These are phyloP conservation scores for Maniola jurtina DNA, from an alignment of 1,140 invertebrate genomes.

Conservation along the genomic window DNA sequence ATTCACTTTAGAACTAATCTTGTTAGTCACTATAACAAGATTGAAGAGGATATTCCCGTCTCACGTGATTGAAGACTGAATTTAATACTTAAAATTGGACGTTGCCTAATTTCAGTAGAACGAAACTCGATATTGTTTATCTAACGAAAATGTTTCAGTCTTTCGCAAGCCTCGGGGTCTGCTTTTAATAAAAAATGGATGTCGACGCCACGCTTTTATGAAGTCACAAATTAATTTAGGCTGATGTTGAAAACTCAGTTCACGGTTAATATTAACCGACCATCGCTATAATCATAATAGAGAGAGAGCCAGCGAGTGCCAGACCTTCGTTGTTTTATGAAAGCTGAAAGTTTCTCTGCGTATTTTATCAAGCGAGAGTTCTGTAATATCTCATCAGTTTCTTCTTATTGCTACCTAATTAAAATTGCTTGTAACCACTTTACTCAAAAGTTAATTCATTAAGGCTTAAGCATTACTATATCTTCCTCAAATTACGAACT, in stretches of 20 bases:
- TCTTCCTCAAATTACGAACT: conserved; percentile 18
- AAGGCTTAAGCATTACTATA: conserved; percentile 14
- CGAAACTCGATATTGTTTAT: conserved; percentile 38
- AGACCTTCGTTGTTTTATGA: too few species aligned
- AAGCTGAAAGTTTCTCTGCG: too few species aligned
- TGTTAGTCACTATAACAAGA: neutral
- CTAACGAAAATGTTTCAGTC: conserved; percentile 34
- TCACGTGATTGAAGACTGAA: conserved; percentile 14
- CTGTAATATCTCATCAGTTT: too few species aligned
- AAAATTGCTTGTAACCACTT: neutral
- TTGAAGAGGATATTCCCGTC: conserved; percentile 16
- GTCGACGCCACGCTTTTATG: conserved; percentile 62
- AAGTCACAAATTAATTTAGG: conserved; percentile 75
- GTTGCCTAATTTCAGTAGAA: conserved; percentile 27
- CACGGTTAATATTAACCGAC: conserved; percentile 71
- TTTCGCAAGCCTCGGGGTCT: conserved; percentile 48
- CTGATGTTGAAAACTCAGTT: conserved; percentile 70
- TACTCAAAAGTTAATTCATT: conserved; percentile 6
- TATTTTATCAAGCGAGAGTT: too few species aligned
- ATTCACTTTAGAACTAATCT: too few species aligned
- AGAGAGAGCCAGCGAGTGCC: too few species aligned
- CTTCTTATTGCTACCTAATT: too few species aligned
- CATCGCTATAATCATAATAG: conserved; percentile 50
- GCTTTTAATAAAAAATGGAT: conserved; percentile 68
- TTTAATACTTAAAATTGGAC: conserved; percentile 22